Evolutionary conservation across 2,113 vertebrate species (phyloP), one percentile per base, ranked within the genome.

Genomic region (Eupsittula cactorum): DNA sequence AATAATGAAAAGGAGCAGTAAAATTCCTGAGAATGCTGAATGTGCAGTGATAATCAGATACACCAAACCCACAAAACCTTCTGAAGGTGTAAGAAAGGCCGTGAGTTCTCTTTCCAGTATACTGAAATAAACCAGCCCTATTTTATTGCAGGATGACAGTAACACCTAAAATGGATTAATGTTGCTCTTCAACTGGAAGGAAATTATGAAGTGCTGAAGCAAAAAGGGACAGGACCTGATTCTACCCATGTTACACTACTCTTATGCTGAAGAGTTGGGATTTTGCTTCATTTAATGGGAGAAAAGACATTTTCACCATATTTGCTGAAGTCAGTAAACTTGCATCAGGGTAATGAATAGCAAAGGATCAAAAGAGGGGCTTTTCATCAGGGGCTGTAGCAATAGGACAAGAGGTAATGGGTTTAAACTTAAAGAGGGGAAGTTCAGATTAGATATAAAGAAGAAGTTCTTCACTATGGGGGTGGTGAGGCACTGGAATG

Each of bases 151-250:
- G 44, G 44, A 67, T 11, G 29, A 88, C 49, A 76, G 46, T 37
- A 91, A 63, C 25, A 65, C 65, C 35, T 81, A 86, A 86, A 96
- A 63, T 53, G 44, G 59, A 89, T 89, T 86, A 84, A 93, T 53
- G 28, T n/a, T 96, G 57, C 29, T 52, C 55, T 84, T 88, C 70
- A 69, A 4, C 37, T 60, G 63, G 44, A 84, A 69, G 65, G 85
- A 93, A 79, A 89, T 28, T 1, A 39, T 52, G 57, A 69, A 25
- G 5, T 3, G 3, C 13, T 71, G 62, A 91, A 82, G 82, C 4
- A 47, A 94, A 69, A 69, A 41, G 21, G 35, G 27, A 18, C 13
- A 46, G 7, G 44, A 53, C 15, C 9, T 71, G 27, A 13, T 55
- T 68, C 39, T 84, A 35, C 17, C 24, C 31, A 14, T 39, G n/a